Conservation (phyloP, 2,888 invertebrate genomes). For the Synanthedon myopaeformis region DNA sequence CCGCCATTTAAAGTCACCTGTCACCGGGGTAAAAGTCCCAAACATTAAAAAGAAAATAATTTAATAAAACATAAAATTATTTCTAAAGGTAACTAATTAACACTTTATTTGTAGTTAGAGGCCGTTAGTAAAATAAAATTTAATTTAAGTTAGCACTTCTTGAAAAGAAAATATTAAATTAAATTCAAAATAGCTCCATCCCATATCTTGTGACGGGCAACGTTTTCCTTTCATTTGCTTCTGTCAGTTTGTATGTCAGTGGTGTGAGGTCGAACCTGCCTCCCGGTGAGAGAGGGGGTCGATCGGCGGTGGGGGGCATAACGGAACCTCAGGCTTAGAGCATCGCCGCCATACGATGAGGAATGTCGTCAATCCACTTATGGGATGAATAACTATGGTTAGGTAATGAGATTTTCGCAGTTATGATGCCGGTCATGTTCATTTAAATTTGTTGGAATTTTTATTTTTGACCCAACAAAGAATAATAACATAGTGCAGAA, state of each 20-base stretch:
- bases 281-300: slow-evolving; percentile 5
- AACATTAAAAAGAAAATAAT: too few species aligned
- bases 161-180: not conserved
- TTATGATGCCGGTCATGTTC: not conserved
- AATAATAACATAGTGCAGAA: too few species aligned
- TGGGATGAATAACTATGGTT: not conserved
- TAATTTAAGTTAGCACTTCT: too few species aligned
- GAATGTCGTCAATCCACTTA: slow-evolving; percentile 24
- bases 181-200: slow-evolving; percentile 13
- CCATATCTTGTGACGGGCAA: slow-evolving; percentile 8
- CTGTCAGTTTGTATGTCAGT: slow-evolving; percentile 23
- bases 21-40: too few species aligned
- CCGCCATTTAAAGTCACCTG: too few species aligned
- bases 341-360: slow-evolving; percentile 7
- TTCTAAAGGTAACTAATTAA: too few species aligned
- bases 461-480: too few species aligned
- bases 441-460: too few species aligned
- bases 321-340: slow-evolving; percentile 1
- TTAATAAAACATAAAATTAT: too few species aligned
- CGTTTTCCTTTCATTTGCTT: slow-evolving; percentile 50
- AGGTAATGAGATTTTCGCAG: not conserved
- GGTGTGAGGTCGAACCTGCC: slow-evolving; percentile 20
- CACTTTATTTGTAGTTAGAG: too few species aligned
- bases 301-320: slow-evolving; percentile 6
- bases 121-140: too few species aligned